These are phyloP conservation scores for Lasioglossum calceatum DNA, from an alignment of 2,888 invertebrate genomes.

Conservation along the genomic window DNA sequence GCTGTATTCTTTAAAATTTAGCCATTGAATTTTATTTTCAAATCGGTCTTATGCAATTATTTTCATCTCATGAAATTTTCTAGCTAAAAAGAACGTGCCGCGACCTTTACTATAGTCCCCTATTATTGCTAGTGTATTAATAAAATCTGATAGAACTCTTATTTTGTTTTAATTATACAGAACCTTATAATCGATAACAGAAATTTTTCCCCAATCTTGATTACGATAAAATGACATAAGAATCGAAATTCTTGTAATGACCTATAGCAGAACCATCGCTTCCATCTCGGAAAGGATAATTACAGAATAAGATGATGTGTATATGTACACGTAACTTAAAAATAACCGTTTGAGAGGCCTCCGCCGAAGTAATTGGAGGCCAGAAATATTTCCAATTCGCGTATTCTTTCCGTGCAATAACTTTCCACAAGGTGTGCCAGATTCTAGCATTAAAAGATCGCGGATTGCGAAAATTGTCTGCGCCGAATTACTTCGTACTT, in stretches of 20 bases:
- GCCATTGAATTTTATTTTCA: no score
- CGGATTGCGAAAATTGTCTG: conserved; percentile 52
- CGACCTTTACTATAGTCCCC: no score
- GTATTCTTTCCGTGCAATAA: conserved; percentile 9
- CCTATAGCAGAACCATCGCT: background rate
- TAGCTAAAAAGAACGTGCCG: no score
- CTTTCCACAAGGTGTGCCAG: conserved; percentile 35
- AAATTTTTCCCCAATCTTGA: background rate
- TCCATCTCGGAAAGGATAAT: background rate
- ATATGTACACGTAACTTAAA: background rate
- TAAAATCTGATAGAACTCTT: no score
- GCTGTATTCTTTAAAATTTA: no score
- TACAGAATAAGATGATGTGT: background rate
- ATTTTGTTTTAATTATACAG: no score
- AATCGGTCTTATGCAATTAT: no score
- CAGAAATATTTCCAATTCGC: conserved; percentile 15
- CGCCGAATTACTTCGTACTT: conserved; percentile 59
- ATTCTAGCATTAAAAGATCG: conserved; percentile 57
- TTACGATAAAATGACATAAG: background rate
- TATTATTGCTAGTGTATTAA: no score
- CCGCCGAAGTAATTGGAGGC: background rate
- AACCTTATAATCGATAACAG: no score
- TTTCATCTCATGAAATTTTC: no score
- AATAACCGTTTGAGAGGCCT: conserved; percentile 7
- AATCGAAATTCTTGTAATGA: background rate